Base-by-base conservation (phyloP, 2,888 invertebrate genomes). In the Sturmia bella region DNA sequence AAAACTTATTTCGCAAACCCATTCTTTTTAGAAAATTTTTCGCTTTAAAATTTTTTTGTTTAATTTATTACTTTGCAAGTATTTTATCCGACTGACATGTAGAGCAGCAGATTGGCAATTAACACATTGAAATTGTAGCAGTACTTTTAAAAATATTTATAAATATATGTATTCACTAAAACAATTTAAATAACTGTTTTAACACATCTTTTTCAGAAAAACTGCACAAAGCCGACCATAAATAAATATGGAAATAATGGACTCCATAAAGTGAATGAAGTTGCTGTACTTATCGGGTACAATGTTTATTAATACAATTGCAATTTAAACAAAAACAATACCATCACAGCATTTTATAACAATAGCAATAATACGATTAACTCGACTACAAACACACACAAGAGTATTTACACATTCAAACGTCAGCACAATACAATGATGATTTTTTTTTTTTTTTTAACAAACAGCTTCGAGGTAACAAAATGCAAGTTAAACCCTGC, bases 271-370 rank as follows among this genome's bases (percentile, higher is more conserved):
- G 32, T 63, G 27, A 63, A 63, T 52, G 43, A 50, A 61, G 52
- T 52, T 72, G 52, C 43, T 72, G n/a, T 59, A 37, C n/a, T 70
- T 56, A 48, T 37, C 45, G 59, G 39, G 7, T 17, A 63, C 48
- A 70, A 74, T 74, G 27, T 70, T 75, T 72, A 68, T 72, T 54
- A 64, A 76, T 66, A 72, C 72, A 81, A 76, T 81, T 76, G 76
- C 80, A 81, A 61, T 76, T 69, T 54, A 63, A 72, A 80, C 63
- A 76, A 64, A n/a, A 75, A 61, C 76, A 81, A 76, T 76, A 72
- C 61, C 72, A 73, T 41, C 59, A 48, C 56, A 72, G 72, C 21
- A 76, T 64, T 72, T 75, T 69, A 73, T 9, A 66, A 68, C 50
- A 56, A 64, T 54, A 54, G 24, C 17, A 54, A 50, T 11, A 63